Evolutionary conservation across 2,888 invertebrate species (phyloP).

Genomic region (Leptarthrus brevirostris): DNA sequence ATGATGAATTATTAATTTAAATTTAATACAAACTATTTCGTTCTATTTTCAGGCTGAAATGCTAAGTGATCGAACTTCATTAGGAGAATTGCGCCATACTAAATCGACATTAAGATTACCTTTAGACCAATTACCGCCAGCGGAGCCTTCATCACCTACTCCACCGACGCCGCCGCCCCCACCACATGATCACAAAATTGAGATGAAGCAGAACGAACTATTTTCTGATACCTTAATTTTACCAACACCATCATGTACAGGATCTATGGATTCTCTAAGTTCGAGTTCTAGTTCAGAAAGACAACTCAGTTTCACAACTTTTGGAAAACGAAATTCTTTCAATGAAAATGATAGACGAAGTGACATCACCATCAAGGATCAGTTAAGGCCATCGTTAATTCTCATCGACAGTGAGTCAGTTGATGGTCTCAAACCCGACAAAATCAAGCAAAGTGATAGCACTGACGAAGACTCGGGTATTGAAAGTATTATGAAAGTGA

Average conservation of each 20-base stretch:
- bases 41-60: conserved; percentile 55
- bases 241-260: conserved; percentile 56
- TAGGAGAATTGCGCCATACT: conserved; percentile 56
- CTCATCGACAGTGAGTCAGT: conserved; percentile 49
- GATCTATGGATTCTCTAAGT: conserved; percentile 57
- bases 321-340: conserved; percentile 53
- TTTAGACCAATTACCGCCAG: conserved; percentile 50
- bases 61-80: conserved; percentile 54
- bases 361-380: conserved; percentile 15
- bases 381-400: conserved; percentile 49
- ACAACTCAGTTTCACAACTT: conserved; percentile 54
- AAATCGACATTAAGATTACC: conserved; percentile 55
- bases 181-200: neutral
- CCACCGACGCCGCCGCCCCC: neutral
- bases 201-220: conserved; percentile 18
- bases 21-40: no score
- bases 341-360: conserved; percentile 40
- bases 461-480: conserved; percentile 58
- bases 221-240: conserved; percentile 44
- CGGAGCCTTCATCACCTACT: neutral
- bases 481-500: conserved; percentile 57
- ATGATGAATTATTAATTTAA: no score
- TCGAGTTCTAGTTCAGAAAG: conserved; percentile 55
- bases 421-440: conserved; percentile 35
- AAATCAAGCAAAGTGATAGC: conserved; percentile 56